These are phyloP conservation scores for Struthidea cinerea DNA, from an alignment of 2,113 vertebrate genomes.

Conservation along the genomic window DNA sequence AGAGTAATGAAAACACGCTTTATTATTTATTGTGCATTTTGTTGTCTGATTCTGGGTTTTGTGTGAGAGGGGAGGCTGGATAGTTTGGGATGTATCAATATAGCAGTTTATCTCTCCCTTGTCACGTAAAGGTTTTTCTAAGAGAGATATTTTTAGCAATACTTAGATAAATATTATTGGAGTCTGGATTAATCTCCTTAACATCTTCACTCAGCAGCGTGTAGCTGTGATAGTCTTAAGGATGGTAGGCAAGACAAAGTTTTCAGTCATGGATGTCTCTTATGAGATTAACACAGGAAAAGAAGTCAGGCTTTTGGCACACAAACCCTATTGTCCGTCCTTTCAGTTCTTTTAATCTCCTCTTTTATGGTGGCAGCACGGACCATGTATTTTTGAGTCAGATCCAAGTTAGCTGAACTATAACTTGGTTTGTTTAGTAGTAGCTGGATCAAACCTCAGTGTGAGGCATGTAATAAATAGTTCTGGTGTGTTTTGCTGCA, in stretches of 20 bases:
- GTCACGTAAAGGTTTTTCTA: background rate
- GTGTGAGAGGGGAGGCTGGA: background rate
- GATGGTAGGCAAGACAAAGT: background rate
- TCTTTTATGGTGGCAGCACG: background rate
- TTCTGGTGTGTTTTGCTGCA: background rate
- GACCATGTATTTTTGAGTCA: background rate
- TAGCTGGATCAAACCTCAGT: background rate
- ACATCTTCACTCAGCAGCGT: background rate
- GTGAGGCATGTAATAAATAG: background rate
- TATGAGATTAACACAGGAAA: background rate
- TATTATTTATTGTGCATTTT: background rate
- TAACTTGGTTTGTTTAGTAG: background rate
- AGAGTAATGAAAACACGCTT: background rate
- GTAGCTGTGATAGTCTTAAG: background rate
- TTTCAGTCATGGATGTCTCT: background rate
- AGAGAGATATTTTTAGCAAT: background rate
- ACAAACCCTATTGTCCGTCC: background rate
- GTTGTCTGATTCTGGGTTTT: background rate
- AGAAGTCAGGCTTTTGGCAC: conserved; percentile 1
- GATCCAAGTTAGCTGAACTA: background rate
- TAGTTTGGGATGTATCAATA: background rate
- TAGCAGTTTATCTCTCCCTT: background rate
- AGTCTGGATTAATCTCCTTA: background rate
- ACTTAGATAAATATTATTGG: background rate
- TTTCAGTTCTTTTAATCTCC: conserved; percentile 10